These are phyloP conservation scores for Coleophora flavipennella DNA, from an alignment of 2,888 invertebrate genomes.

Conservation along the genomic window DNA sequence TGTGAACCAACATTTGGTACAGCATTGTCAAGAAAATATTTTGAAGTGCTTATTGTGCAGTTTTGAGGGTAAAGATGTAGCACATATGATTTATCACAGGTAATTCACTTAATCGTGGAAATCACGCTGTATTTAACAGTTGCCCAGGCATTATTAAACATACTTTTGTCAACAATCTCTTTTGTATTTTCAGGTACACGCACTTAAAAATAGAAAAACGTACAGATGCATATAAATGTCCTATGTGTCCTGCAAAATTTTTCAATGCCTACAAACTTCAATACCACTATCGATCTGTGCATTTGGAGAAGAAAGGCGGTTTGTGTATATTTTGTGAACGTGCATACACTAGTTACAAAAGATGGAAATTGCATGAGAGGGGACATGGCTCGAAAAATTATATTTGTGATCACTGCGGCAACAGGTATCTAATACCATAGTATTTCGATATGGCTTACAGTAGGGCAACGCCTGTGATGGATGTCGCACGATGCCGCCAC, in stretches of 20 bases:
- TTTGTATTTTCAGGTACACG: conserved; percentile 25
- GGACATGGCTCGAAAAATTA: conserved; percentile 22
- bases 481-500: too few species aligned
- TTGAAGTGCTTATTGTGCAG: conserved; percentile 37
- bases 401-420: conserved; percentile 38
- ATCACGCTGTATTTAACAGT: neutral
- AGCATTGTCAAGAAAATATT: conserved; percentile 34
- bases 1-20: conserved; percentile 25
- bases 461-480: too few species aligned
- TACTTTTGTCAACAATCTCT: conserved; percentile 1
- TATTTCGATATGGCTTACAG: too few species aligned
- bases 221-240: too few species aligned
- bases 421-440: too few species aligned
- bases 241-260: conserved; percentile 32
- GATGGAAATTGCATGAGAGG: conserved; percentile 31
- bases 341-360: conserved; percentile 19
- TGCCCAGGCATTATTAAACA: neutral
- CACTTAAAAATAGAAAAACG: conserved; percentile 18
- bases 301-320: conserved; percentile 37
- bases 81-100: conserved; percentile 42
- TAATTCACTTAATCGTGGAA: conserved; percentile 12
- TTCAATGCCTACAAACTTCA: conserved; percentile 21
- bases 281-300: conserved; percentile 41
- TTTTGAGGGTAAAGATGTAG: conserved; percentile 36
- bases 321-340: conserved; percentile 31